A percentile compares a stretch with the other conserved stretches of the same genome.
Conservation (phyloP, 2,113 vertebrate species). For the Haemorhous mexicanus region DNA sequence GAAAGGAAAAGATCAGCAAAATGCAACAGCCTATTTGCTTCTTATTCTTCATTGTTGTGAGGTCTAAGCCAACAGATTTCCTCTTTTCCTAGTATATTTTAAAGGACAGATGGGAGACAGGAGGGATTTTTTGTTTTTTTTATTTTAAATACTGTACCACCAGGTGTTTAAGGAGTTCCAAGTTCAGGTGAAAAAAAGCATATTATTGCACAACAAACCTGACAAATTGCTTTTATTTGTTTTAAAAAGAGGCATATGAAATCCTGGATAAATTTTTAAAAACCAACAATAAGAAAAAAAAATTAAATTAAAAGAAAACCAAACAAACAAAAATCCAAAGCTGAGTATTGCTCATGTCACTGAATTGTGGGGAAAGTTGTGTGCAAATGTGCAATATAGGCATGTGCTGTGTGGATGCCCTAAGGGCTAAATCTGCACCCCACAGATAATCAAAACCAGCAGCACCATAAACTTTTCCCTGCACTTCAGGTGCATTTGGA, state of each 20-base stretch:
- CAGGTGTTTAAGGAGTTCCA: neutral
- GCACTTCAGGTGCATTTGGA: neutral
- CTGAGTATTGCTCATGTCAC: neutral
- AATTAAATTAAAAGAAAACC: too few species aligned
- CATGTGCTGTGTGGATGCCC: neutral
- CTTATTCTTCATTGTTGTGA: neutral
- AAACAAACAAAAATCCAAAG: neutral
- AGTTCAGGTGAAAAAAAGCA: neutral
- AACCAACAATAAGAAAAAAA: neutral
- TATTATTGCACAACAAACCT: neutral
- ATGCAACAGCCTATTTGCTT: neutral
- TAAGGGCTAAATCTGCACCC: neutral
- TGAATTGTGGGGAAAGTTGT: neutral
- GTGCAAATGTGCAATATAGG: neutral
- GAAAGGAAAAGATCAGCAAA: neutral
- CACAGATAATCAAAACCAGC: neutral
- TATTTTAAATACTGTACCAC: neutral
- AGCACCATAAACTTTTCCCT: neutral
- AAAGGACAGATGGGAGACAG: neutral
- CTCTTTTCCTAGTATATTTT: neutral
- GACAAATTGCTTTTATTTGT: neutral
- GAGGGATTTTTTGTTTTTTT: rapidly evolving
- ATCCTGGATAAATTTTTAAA: too few species aligned
- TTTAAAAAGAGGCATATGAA: neutral
- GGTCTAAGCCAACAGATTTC: neutral